Percentiles rank a stretch among this genome's conserved stretches.
Evolutionary conservation across 2,888 invertebrate genomes (phyloP).

Genomic region (Eupithecia tripunctaria): DNA sequence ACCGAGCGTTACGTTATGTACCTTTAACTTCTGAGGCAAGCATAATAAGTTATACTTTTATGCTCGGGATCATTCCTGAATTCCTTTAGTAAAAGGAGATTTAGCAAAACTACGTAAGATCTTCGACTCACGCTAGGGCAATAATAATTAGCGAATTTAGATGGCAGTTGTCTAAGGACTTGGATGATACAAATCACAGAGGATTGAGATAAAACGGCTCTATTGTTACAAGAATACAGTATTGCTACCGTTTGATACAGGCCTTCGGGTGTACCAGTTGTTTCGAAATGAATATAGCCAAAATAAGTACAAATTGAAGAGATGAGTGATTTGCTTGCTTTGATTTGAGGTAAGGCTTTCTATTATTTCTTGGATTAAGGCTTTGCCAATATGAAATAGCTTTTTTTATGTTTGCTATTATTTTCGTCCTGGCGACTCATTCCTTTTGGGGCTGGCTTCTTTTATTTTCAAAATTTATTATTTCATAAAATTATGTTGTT

Average conservation of each 20-base stretch:
- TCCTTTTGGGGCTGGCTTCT: neutral
- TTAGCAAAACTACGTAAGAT: too few relatives aligned
- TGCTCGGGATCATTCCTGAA: too few relatives aligned
- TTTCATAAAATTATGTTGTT: too few relatives aligned
- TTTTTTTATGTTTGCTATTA: too few relatives aligned
- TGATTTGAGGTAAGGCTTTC: neutral
- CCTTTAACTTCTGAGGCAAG: too few relatives aligned
- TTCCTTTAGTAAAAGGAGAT: too few relatives aligned
- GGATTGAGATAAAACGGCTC: constrained; percentile 22
- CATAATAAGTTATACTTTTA: too few relatives aligned
- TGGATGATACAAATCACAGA: constrained; percentile 22
- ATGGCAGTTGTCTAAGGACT: neutral
- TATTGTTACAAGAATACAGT: constrained; percentile 16
- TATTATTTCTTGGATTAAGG: neutral
- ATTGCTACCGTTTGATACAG: constrained; percentile 7
- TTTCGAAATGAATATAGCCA: constrained; percentile 9
- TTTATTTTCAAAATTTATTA: neutral
- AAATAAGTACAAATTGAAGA: constrained; percentile 11
- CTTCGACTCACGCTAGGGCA: too few relatives aligned
- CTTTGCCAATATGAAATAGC: neutral
- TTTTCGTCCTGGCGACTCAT: neutral
- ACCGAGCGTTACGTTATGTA: too few relatives aligned
- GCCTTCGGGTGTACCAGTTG: constrained; percentile 17
- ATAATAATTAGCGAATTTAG: neutral
- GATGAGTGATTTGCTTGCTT: constrained; percentile 8